These are phyloP conservation scores for Lathamus discolor DNA, from an alignment of 2,113 vertebrate genomes.

Conservation along the genomic window DNA sequence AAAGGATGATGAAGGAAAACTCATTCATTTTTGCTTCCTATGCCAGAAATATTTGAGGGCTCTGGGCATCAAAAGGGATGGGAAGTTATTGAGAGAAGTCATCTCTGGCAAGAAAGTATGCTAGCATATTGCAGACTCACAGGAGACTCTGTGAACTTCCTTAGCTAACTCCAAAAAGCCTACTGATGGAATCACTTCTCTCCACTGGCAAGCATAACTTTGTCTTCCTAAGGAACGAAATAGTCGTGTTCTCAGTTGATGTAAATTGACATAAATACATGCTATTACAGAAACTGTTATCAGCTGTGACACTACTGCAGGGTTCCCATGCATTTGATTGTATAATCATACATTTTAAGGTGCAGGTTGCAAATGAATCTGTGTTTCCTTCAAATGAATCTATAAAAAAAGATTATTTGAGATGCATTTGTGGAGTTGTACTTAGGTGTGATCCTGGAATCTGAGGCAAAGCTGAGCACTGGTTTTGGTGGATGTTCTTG, in stretches of 20 bases:
- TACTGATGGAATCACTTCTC: not conserved
- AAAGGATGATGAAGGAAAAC: not conserved
- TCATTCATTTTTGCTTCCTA: not conserved
- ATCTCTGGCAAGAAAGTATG: not conserved
- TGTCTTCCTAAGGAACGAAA: not conserved
- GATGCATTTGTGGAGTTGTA: not conserved
- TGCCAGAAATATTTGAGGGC: not conserved
- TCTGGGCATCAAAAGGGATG: not conserved
- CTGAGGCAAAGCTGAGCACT: not conserved
- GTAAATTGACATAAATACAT: not conserved
- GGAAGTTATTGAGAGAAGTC: not conserved
- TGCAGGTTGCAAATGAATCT: not conserved
- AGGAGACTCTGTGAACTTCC: not conserved
- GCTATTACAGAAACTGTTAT: not conserved
- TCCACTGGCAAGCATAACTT: not conserved
- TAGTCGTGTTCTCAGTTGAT: not conserved
- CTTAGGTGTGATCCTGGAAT: not conserved
- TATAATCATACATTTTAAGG: not conserved
- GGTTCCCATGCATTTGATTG: not conserved
- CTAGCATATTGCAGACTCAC: not conserved
- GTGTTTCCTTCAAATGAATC: not conserved
- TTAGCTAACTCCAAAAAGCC: not conserved
- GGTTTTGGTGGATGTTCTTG: not conserved
- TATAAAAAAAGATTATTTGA: not conserved
- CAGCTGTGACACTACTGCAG: not conserved